Conservation (phyloP, 2,888 invertebrate genomes). For the Cheilosia soror region DNA sequence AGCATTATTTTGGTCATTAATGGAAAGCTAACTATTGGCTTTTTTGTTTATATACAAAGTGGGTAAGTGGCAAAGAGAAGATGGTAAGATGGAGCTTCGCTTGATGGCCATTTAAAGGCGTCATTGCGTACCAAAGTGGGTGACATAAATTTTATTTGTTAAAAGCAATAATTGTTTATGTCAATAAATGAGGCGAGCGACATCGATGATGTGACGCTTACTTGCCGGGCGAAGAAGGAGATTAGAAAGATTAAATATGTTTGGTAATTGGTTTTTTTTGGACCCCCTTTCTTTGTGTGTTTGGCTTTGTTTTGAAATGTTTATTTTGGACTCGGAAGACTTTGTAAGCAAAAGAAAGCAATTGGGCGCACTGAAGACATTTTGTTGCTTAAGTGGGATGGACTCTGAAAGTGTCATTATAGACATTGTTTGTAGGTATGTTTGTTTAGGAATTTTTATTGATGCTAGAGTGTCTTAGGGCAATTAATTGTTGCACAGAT, state of each 20-base stretch:
- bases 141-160: constrained; percentile 52
- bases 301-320: constrained; percentile 30
- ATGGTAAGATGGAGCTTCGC: neutral
- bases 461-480: too few relatives aligned
- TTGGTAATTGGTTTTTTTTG: constrained; percentile 41
- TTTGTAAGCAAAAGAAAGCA: neutral
- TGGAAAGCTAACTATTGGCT: constrained; percentile 32
- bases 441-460: too few relatives aligned
- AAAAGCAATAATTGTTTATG: constrained; percentile 39
- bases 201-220: constrained; percentile 17
- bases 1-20: constrained; percentile 23
- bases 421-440: neutral
- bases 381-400: neutral
- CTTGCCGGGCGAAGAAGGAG: constrained; percentile 2
- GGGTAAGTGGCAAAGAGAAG: neutral
- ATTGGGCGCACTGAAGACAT: neutral
- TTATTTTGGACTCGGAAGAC: constrained; percentile 10
- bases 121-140: constrained; percentile 38
- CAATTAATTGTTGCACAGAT: too few relatives aligned
- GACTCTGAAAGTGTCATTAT: neutral
- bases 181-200: constrained; percentile 13
- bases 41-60: constrained; percentile 14
- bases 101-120: constrained; percentile 31
- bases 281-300: constrained; percentile 21
- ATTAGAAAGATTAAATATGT: constrained; percentile 25